Evolutionary conservation across 2,888 invertebrate genomes (phyloP).

Genomic region (Drosophila borborema): DNA sequence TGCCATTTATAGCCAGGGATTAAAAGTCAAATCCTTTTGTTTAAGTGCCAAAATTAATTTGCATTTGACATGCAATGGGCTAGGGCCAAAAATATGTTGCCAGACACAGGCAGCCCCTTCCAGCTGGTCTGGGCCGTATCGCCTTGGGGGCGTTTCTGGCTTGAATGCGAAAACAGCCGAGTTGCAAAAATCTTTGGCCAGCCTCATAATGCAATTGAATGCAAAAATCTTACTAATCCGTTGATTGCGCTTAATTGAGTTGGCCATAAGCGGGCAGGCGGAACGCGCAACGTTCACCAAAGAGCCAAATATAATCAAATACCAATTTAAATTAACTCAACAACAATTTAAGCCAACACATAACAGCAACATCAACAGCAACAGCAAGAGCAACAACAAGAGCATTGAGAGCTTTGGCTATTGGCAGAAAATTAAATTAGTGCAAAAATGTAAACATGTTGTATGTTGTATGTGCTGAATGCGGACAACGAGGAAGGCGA

Average conservation of each 20-base stretch:
- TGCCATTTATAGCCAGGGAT: constrained; percentile 81
- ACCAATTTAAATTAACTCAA: constrained; percentile 81
- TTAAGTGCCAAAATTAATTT: constrained; percentile 80
- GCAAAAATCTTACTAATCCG: constrained; percentile 76
- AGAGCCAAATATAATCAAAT: constrained; percentile 79
- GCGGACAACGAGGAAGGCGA: constrained; percentile 60
- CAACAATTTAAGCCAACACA: constrained; percentile 71
- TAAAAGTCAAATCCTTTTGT: constrained; percentile 80
- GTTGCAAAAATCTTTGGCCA: constrained; percentile 51
- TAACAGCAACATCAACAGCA: constrained; percentile 26
- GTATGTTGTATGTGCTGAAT: constrained; percentile 48
- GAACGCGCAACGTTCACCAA: constrained; percentile 45
- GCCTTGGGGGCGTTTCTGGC: constrained; percentile 45
- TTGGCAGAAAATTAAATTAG: constrained; percentile 77
- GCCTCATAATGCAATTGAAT: constrained; percentile 69
- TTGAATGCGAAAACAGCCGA: constrained; percentile 32
- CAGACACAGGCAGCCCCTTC: constrained; percentile 41
- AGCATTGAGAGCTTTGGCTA: constrained; percentile 31
- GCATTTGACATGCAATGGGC: constrained; percentile 79
- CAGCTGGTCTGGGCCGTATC: constrained; percentile 19
- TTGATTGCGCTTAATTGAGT: constrained; percentile 79
- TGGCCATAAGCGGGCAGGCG: constrained; percentile 77
- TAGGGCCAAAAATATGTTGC: constrained; percentile 68
- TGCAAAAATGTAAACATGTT: constrained; percentile 80
- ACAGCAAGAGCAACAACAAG: constrained; percentile 22